Evolutionary conservation across 2,113 vertebrate genomes (phyloP).

Genomic region (Saiga tatarica): DNA sequence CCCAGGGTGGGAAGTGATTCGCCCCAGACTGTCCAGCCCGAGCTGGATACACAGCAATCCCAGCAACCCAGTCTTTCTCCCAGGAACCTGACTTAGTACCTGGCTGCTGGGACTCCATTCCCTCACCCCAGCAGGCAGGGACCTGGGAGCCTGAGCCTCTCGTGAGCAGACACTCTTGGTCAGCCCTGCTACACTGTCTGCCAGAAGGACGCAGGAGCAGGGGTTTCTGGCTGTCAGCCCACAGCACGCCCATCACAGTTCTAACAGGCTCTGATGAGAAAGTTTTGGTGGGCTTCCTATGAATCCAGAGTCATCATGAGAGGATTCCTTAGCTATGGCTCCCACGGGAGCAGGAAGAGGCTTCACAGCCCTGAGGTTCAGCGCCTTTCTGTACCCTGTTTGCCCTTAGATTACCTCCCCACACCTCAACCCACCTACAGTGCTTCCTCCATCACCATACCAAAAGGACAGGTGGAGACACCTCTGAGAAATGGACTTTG

Average conservation of each 20-base stretch:
- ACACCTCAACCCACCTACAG: neutral
- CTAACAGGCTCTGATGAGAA: neutral
- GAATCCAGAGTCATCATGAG: neutral
- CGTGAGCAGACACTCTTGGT: fast-evolving
- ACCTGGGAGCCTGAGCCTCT: neutral
- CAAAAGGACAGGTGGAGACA: neutral
- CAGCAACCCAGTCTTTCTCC: neutral
- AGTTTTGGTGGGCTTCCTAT: fast-evolving
- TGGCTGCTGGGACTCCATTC: neutral
- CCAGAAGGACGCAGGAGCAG: fast-evolving
- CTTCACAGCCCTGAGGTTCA: neutral
- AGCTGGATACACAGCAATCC: neutral
- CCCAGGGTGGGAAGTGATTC: neutral
- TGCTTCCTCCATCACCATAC: neutral
- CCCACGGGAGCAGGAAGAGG: fast-evolving
- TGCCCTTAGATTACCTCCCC: neutral
- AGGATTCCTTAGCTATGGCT: neutral
- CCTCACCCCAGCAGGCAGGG: neutral
- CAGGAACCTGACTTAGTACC: too few species aligned
- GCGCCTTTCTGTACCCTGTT: fast-evolving
- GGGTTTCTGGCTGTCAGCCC: neutral
- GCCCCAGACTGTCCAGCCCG: neutral
- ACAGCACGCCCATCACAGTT: fast-evolving
- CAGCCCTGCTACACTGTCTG: neutral
- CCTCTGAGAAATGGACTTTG: neutral